Conservation (phyloP, 2,797 vertebrate species). For the Lagocephalus sceleratus region DNA sequence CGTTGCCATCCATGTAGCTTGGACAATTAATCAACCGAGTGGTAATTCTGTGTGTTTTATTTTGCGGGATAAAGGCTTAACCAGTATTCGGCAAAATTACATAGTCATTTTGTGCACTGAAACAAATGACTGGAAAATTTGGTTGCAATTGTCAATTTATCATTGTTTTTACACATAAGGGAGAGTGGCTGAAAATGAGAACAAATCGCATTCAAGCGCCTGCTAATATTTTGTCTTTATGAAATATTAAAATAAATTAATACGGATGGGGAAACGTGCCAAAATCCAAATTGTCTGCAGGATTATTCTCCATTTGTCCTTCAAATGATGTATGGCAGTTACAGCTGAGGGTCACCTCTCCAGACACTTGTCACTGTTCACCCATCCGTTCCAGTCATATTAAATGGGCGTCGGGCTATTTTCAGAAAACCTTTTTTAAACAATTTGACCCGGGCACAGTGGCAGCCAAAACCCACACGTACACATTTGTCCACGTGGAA, state of each 20-base stretch:
- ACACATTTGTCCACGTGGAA: constrained; percentile 31
- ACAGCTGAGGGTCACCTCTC: constrained; percentile 26
- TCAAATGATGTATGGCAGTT: constrained; percentile 15
- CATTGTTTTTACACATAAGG: background rate
- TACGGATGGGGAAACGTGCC: background rate
- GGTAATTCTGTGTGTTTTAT: constrained; percentile 23
- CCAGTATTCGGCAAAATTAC: constrained; percentile 10
- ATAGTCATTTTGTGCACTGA: background rate
- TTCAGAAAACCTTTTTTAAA: constrained; percentile 65
- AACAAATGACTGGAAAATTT: constrained; percentile 1
- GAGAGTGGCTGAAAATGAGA: background rate
- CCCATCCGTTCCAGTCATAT: constrained; percentile 27
- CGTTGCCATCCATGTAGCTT: constrained; percentile 11
- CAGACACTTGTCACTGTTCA: constrained; percentile 24
- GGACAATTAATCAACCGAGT: constrained; percentile 37
- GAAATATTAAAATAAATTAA: background rate
- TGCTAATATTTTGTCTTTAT: background rate
- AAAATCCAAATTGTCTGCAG: background rate
- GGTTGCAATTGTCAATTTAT: background rate
- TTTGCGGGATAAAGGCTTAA: constrained; percentile 15
- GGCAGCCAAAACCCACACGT: constrained; percentile 35
- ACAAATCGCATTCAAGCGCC: background rate
- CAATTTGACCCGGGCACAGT: constrained; percentile 44
- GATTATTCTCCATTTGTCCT: constrained; percentile 3
- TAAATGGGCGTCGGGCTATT: constrained; percentile 47